These are phyloP conservation scores for Nephrotoma appendiculata DNA, from an alignment of 2,888 invertebrate genomes.

Conservation along the genomic window DNA sequence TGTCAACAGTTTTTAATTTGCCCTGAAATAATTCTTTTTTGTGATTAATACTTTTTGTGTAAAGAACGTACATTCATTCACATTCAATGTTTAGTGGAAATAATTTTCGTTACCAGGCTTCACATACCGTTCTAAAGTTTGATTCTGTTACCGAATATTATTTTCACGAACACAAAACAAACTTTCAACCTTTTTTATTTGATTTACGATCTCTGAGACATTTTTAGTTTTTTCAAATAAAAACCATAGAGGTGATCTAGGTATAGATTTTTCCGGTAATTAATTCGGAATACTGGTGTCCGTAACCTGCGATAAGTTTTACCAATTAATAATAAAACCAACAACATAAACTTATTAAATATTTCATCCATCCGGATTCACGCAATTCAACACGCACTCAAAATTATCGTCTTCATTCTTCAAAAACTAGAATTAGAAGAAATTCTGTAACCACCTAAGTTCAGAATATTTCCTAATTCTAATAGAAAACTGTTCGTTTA, in stretches of 20 bases:
- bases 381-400: neutral
- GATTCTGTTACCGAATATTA: neutral
- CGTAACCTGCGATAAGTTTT: conserved; percentile 7
- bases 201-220: neutral
- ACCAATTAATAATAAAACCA: conserved; percentile 3
- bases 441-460: neutral
- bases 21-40: conserved; percentile 23
- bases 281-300: conserved; percentile 3
- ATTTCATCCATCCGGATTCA: neutral
- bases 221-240: neutral
- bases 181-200: neutral
- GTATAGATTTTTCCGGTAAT: neutral
- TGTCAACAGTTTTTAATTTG: conserved; percentile 11
- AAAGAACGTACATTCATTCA: conserved; percentile 17
- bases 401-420: neutral
- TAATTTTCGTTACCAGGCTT: neutral
- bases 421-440: neutral
- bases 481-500: neutral
- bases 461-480: neutral
- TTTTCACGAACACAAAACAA: neutral
- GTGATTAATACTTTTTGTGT: conserved; percentile 22
- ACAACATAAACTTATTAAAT: neutral
- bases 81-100: conserved; percentile 11
- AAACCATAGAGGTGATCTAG: neutral
- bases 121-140: neutral